Conservation (phyloP, 2,797 vertebrate species). For the Synaphobranchus kaupii region DNA sequence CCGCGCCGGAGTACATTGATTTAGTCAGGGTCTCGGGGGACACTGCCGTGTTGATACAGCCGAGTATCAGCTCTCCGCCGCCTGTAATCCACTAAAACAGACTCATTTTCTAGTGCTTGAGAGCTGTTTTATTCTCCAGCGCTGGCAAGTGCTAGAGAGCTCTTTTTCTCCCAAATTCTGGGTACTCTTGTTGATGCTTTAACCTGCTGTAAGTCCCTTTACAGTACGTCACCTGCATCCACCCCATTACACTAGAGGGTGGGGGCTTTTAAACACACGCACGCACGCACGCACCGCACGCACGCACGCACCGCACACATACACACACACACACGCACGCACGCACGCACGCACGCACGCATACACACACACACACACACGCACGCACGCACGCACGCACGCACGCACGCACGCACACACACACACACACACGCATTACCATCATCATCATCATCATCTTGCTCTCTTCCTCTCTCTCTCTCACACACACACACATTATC, state of each 20-base stretch:
- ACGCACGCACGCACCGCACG: too few relatives aligned
- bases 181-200: conserved; percentile 42
- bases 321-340: not conserved
- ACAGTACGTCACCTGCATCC: conserved; percentile 53
- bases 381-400: too few relatives aligned
- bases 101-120: conserved; percentile 59
- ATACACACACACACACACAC: too few relatives aligned
- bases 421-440: too few relatives aligned
- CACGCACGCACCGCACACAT: too few relatives aligned
- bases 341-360: not conserved
- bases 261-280: too few relatives aligned
- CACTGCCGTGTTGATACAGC: conserved; percentile 73
- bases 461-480: too few relatives aligned
- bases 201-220: conserved; percentile 57
- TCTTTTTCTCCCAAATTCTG: not conserved
- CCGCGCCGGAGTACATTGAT: conserved; percentile 69
- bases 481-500: too few relatives aligned
- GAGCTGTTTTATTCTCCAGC: conserved; percentile 58
- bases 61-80: conserved; percentile 66
- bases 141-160: conserved; percentile 28
- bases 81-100: conserved; percentile 74
- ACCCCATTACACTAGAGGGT: too few relatives aligned
- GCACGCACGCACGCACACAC: too few relatives aligned
- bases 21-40: conserved; percentile 66
- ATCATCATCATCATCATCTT: too few relatives aligned